Conservation (phyloP, 2,113 vertebrate species). For the Antennarius striatus region DNA sequence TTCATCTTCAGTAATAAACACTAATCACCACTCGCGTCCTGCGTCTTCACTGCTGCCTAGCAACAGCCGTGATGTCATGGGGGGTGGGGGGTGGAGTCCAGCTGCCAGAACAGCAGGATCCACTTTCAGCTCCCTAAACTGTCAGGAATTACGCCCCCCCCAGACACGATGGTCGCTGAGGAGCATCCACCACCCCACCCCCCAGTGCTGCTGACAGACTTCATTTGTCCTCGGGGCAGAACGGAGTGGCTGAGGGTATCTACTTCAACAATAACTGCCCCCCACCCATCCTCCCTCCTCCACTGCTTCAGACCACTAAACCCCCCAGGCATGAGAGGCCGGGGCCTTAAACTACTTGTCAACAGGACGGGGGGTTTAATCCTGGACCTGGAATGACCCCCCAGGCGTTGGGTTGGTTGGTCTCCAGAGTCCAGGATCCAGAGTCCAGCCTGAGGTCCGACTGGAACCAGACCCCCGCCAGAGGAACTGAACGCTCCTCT, state of each 20-base stretch:
- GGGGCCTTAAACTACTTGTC: slow-evolving; percentile 38
- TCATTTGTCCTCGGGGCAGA: slow-evolving; percentile 58
- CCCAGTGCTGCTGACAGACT: slow-evolving; percentile 57
- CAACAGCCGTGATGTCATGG: too few species aligned
- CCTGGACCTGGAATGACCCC: too few species aligned
- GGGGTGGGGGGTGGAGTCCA: too few species aligned
- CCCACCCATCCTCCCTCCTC: slow-evolving; percentile 8
- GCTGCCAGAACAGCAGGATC: too few species aligned
- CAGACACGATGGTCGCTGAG: slow-evolving; percentile 39
- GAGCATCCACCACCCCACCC: slow-evolving; percentile 42
- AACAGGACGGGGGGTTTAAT: slow-evolving; percentile 13
- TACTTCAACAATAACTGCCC: slow-evolving; percentile 67
- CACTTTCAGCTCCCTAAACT: too few species aligned
- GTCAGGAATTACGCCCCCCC: too few species aligned
- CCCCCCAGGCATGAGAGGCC: slow-evolving; percentile 58
- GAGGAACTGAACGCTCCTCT: too few species aligned
- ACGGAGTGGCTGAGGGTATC: slow-evolving; percentile 49
- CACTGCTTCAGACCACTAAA: slow-evolving; percentile 42
- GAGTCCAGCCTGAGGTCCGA: too few species aligned
- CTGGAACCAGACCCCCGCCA: too few species aligned
- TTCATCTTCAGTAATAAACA: slow-evolving; percentile 59
- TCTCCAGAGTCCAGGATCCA: too few species aligned
- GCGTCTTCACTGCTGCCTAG: too few species aligned
- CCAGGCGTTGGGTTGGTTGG: too few species aligned
- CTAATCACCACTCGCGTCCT: not conserved